A percentile compares a stretch with the other conserved stretches of the same genome.
phyloP scores from a whole-genome alignment of 2,888 invertebrate genomes.

The Sarcophaga carnaria region DNA sequence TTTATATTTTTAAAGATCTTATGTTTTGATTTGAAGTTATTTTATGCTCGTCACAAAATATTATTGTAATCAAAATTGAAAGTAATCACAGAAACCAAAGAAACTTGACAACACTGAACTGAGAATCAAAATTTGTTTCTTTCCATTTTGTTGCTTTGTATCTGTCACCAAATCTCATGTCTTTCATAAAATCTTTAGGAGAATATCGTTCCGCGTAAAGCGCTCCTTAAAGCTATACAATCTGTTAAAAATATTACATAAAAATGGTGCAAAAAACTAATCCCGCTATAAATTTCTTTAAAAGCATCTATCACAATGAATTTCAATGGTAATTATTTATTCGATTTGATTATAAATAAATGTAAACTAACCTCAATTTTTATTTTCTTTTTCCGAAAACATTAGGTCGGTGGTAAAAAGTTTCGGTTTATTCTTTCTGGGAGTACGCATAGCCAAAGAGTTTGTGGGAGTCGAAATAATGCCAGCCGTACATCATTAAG shows the following conservation, averaged over 20 bases:
- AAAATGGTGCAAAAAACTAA: slow-evolving; percentile 85
- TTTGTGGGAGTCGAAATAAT: slow-evolving; percentile 89
- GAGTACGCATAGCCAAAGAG: slow-evolving; percentile 90
- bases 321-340: slow-evolving; percentile 87
- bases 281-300: slow-evolving; percentile 84
- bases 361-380: slow-evolving; percentile 60
- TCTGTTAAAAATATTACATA: slow-evolving; percentile 51
- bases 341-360: too few relatives aligned
- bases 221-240: not conserved
- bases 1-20: too few relatives aligned
- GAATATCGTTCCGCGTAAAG: not conserved
- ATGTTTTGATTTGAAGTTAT: too few relatives aligned
- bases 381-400: slow-evolving; percentile 37
- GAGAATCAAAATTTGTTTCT: not conserved
- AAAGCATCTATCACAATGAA: slow-evolving; percentile 88
- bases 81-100: not conserved
- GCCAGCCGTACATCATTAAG: slow-evolving; percentile 82
- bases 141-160: not conserved
- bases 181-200: not conserved
- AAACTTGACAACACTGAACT: not conserved
- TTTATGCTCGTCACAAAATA: not conserved
- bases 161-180: slow-evolving; percentile 1
- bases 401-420: slow-evolving; percentile 91
- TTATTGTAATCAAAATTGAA: not conserved
- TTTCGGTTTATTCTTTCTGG: slow-evolving; percentile 89